Conservation (phyloP, 1,140 invertebrate species). For the Schlechtendalia chinensis region DNA sequence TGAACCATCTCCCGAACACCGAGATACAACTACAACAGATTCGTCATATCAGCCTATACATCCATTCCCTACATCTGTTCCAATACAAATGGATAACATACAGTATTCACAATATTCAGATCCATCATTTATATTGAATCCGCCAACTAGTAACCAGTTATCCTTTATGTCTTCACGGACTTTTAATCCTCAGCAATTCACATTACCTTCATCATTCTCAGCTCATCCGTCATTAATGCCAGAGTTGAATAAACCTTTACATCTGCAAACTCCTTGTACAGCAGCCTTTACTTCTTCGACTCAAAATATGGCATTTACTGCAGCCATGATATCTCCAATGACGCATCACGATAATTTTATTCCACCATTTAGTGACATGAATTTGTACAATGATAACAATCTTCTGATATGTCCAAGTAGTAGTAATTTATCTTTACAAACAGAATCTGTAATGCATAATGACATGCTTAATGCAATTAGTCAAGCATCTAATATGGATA, state of each 20-base stretch:
- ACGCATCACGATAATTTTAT: conserved; percentile 51
- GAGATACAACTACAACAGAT: conserved; percentile 51
- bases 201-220: conserved; percentile 37
- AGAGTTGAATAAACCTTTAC: conserved; percentile 58
- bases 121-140: conserved; percentile 40
- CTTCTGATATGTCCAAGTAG: not conserved
- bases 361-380: conserved; percentile 39
- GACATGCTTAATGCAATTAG: conserved; percentile 28
- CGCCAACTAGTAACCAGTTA: conserved; percentile 58
- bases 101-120: conserved; percentile 38
- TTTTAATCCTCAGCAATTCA: conserved; percentile 44
- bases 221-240: conserved; percentile 52
- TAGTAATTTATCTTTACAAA: conserved; percentile 29
- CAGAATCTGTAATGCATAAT: conserved; percentile 27
- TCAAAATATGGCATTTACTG: conserved; percentile 73
- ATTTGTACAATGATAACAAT: conserved; percentile 41
- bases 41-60: conserved; percentile 51
- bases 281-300: conserved; percentile 75
- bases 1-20: conserved; percentile 44
- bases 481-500: conserved; percentile 32
- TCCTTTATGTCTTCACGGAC: conserved; percentile 58
- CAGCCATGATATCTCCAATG: conserved; percentile 66
- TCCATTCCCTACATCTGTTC: conserved; percentile 32
- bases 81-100: conserved; percentile 37
- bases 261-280: conserved; percentile 61